Evolutionary conservation across 2,888 invertebrate species (phyloP).

Genomic region (Cheiracanthium punctorium): DNA sequence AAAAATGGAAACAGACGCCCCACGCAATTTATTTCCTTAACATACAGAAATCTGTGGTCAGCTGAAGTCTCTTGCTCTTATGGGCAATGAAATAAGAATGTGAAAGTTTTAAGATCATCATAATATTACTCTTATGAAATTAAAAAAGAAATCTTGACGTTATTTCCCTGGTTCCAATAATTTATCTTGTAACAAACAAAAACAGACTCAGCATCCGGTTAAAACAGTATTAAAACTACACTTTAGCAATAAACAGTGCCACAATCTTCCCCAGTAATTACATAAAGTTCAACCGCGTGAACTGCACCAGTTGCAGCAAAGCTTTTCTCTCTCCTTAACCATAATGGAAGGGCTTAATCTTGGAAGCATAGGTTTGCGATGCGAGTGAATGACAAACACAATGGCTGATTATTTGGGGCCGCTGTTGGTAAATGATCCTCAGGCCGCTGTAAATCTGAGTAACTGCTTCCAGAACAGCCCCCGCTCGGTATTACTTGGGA

Average conservation of each 20-base stretch:
- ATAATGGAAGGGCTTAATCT: constrained; percentile 1
- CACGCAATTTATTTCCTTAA: too few relatives aligned
- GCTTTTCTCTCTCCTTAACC: not conserved
- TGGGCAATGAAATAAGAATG: too few relatives aligned
- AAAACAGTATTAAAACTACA: not conserved
- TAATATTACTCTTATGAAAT: too few relatives aligned
- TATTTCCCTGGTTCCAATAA: too few relatives aligned
- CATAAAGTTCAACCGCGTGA: not conserved
- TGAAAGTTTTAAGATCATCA: too few relatives aligned
- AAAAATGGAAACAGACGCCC: too few relatives aligned
- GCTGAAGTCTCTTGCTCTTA: too few relatives aligned
- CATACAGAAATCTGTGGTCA: too few relatives aligned
- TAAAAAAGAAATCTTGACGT: too few relatives aligned
- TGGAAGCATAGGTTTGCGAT: not conserved
- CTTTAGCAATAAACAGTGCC: not conserved
- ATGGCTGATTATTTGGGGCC: constrained; percentile 3
- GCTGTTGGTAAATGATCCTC: not conserved
- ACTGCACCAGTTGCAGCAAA: not conserved
- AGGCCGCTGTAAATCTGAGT: not conserved
- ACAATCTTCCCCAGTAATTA: not conserved
- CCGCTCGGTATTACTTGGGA: not conserved
- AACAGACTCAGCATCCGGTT: too few relatives aligned
- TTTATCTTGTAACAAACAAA: too few relatives aligned
- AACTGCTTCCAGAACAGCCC: not conserved
- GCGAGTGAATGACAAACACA: constrained; percentile 5